Evolutionary conservation across 2,888 invertebrate genomes (phyloP), one percentile per base, ranked within the genome.

Genomic region (Trichopria drosophilae): DNA sequence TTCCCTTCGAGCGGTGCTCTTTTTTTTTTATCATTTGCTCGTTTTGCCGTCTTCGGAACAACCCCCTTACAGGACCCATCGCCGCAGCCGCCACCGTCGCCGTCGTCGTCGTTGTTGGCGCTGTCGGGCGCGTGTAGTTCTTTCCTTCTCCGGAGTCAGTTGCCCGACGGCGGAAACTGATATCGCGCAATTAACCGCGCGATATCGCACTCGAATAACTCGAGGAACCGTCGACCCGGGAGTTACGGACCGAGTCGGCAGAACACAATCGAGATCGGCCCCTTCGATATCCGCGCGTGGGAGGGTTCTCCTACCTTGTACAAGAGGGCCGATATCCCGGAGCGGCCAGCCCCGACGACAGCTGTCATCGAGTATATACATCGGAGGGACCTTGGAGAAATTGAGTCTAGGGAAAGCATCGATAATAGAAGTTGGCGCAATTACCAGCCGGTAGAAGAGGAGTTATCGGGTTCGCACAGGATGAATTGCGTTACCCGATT

Each of bases 101-200:
- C 29, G 29, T 13, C 12, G 29, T 29, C 29, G 29, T 29, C 29
- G 29, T 29, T 3, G 29, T 28, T 13, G 29, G n/a, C 29, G 34
- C 19, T 19, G 19, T 19, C 19, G 18, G 10, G 18, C 10, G 19
- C 6, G 4, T 15, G 16, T 19, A 34, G 18, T 10, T 19, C 19
- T 34, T 5, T 15, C n/a, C 18, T 19, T 13, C 4, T 19, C 28
- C 23, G 18, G 3, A 24, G 44, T 6, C n/a, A n/a, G n/a, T n/a
- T 13, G 32, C 34, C 32, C 16, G 20, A 7, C 15, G 37, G 26
- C 35, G 13, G 16, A 35, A 39, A 32, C 42, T 39, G 31, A 42
- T 42, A 42, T 45, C 32, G 42, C 47, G 52, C 42, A 52, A 52
- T 52, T 52, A 52, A 52, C 46, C 41, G 13, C 18, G 12, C 12